These are phyloP conservation scores for Leptopilina syphax DNA, from an alignment of 2,888 invertebrate species.

Conservation along the genomic window DNA sequence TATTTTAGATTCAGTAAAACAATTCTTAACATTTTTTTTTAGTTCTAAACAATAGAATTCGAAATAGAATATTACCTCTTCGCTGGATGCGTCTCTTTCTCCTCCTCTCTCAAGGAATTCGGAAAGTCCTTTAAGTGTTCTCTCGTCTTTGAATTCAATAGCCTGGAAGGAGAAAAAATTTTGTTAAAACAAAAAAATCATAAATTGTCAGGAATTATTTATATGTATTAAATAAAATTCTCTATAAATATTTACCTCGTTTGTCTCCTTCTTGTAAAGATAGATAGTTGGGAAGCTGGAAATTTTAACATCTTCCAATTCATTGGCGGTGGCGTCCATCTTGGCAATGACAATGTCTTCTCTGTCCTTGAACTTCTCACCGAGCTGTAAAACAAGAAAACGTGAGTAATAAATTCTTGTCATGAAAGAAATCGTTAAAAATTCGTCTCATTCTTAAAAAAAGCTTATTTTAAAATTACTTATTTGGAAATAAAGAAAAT, in stretches of 20 bases:
- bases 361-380: conserved; percentile 92
- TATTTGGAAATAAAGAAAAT: no score
- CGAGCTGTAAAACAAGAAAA: conserved; percentile 80
- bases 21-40: conserved; percentile 18
- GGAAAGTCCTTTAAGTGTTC: conserved; percentile 94
- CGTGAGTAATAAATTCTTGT: conserved; percentile 33
- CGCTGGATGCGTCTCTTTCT: conserved; percentile 84
- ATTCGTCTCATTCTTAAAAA: no score
- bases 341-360: conserved; percentile 95
- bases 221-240: conserved; percentile 22
- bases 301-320: conserved; percentile 96
- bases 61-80: conserved; percentile 78
- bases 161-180: conserved; percentile 72
- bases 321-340: conserved; percentile 99
- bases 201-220: conserved; percentile 40
- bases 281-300: conserved; percentile 96
- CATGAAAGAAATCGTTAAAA: neutral
- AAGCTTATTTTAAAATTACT: no score
- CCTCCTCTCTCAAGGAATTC: conserved; percentile 97
- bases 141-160: conserved; percentile 96
- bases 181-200: neutral
- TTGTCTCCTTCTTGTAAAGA: conserved; percentile 94
- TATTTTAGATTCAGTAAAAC: conserved; percentile 36
- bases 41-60: conserved; percentile 30
- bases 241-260: conserved; percentile 80